Percentiles rank a stretch among this genome's conserved stretches.
Evolutionary conservation across 2,888 invertebrate species (phyloP).

Genomic region (Nesidiocoris tenuis): DNA sequence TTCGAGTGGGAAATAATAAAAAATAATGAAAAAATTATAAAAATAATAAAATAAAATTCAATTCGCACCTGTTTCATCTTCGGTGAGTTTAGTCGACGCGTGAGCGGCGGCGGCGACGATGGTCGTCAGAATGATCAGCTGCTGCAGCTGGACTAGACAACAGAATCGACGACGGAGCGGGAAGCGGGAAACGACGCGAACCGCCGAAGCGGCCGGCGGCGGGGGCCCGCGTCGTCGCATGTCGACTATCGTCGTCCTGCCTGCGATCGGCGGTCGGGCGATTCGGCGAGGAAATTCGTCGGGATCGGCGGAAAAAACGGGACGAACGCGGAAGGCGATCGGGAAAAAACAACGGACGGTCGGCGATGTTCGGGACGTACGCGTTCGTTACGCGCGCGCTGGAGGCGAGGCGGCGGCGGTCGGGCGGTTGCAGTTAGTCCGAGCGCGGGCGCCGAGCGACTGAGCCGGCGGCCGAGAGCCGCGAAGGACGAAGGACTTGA

Average conservation of each 20-base stretch:
- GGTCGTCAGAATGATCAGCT: neutral
- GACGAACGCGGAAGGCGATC: too few relatives aligned
- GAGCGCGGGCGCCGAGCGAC: constrained; percentile 12
- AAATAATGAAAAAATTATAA: too few relatives aligned
- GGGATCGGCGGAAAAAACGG: neutral
- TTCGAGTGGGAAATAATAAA: too few relatives aligned
- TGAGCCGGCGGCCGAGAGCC: neutral
- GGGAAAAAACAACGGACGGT: neutral
- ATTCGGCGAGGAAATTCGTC: neutral
- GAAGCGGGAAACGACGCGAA: neutral
- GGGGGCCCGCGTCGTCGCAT: neutral
- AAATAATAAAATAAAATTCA: too few relatives aligned
- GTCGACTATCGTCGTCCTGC: neutral
- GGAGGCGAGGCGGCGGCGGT: neutral
- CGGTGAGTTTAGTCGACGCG: constrained; percentile 31
- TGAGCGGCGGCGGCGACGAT: neutral
- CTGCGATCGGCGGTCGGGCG: neutral
- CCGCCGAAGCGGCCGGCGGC: neutral
- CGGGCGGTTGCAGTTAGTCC: neutral
- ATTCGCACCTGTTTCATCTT: constrained; percentile 23
- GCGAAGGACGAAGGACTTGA: neutral
- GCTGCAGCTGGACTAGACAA: neutral
- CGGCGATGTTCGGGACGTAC: neutral
- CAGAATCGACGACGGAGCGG: too few relatives aligned
- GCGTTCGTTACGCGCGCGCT: neutral